Percentiles rank a stretch among this genome's conserved stretches.
phyloP scores from a whole-genome alignment of 2,113 vertebrate genomes.

The Gavialis gangeticus region DNA sequence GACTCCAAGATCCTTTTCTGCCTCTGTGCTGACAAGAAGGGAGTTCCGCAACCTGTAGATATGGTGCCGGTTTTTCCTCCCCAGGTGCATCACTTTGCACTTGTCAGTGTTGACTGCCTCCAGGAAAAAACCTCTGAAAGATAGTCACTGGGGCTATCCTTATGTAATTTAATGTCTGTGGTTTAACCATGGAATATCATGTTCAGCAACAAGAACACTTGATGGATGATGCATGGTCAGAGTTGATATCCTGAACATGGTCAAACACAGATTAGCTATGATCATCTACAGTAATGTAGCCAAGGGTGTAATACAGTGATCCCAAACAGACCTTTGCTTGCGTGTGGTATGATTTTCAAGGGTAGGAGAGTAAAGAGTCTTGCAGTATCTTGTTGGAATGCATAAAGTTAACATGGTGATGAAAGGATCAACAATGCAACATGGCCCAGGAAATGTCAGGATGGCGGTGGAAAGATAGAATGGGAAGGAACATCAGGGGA shows the following conservation, averaged over 20 bases:
- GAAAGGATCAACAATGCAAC: constrained; percentile 22
- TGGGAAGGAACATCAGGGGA: neutral
- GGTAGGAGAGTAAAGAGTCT: neutral
- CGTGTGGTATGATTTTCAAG: constrained; percentile 15
- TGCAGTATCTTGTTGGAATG: constrained; percentile 52
- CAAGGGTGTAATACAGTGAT: neutral
- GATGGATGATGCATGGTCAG: neutral
- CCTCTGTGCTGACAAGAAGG: too few species aligned
- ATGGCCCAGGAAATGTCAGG: constrained; percentile 27
- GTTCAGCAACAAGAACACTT: neutral
- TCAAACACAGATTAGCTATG: neutral
- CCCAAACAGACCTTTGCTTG: neutral
- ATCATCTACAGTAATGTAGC: neutral
- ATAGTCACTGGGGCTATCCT: neutral
- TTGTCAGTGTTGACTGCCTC: neutral
- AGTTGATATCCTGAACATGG: neutral
- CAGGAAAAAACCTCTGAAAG: neutral
- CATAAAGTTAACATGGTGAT: constrained; percentile 40
- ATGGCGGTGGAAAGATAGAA: constrained; percentile 55
- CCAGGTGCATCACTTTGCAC: too few species aligned
- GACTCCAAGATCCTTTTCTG: too few species aligned
- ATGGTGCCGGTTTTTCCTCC: too few species aligned
- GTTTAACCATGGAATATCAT: constrained; percentile 7
- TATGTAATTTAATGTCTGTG: constrained; percentile 24
- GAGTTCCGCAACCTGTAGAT: too few species aligned